Evolutionary conservation across 2,113 vertebrate genomes (phyloP).

Genomic region (Anarrhichthys ocellatus): DNA sequence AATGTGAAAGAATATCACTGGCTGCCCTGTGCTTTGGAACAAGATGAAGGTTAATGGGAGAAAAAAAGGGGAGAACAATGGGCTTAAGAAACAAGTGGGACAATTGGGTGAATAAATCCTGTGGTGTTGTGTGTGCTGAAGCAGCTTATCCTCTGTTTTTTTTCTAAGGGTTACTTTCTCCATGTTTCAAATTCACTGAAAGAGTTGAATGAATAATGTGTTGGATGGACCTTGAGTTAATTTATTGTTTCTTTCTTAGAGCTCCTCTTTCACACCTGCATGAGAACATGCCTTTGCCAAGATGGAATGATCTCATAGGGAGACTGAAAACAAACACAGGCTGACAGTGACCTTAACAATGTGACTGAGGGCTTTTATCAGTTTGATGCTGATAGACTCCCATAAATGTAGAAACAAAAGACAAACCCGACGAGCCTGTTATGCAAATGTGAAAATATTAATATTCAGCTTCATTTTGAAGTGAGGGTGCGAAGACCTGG

Average conservation of each 20-base stretch:
- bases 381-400: conserved; percentile 10
- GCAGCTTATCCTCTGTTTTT: neutral
- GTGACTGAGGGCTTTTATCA: conserved; percentile 17
- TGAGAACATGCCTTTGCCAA: neutral
- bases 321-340: conserved; percentile 25
- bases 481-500: conserved; percentile 12
- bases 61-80: conserved; percentile 13
- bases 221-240: neutral
- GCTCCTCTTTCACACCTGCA: neutral
- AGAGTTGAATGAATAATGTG: neutral
- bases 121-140: conserved; percentile 18
- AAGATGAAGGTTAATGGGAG: conserved; percentile 35
- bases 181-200: conserved; percentile 1
- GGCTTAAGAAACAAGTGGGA: conserved; percentile 20
- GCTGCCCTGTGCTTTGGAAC: conserved; percentile 20
- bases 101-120: neutral
- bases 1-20: conserved; percentile 18
- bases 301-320: neutral
- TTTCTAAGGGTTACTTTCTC: neutral
- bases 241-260: neutral
- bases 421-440: conserved; percentile 33
- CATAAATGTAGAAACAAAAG: conserved; percentile 7
- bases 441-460: conserved; percentile 71
- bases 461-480: conserved; percentile 36
- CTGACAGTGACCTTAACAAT: conserved; percentile 3